Base-by-base conservation (phyloP, 2,888 invertebrate genomes). In the Drosophila rellima region DNA sequence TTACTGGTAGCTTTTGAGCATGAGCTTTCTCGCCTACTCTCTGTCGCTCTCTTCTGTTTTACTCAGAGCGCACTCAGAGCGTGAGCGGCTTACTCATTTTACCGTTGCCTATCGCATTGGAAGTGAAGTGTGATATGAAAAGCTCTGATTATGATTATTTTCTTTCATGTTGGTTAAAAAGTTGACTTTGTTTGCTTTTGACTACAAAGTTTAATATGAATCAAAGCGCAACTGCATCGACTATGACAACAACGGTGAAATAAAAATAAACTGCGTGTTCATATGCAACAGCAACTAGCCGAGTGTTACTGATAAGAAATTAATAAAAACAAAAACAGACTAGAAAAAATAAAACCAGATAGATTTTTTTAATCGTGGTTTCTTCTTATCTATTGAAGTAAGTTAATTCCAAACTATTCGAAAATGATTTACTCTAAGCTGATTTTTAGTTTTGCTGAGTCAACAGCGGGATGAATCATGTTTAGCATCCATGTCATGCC, bases 1-100 rank as follows among this genome's bases (percentile, higher is more conserved):
- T 51, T 39, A 31, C 47, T 45, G 51, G 55, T 48, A 67, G 55
- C 67, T 60, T 74, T 55, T 47, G 40, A 60, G 52, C 39, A 47
- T 39, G 48, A 13, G 33, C n/a, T 35, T n/a, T 13, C 13, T 31
- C 51, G 50, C 17, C 2, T 45, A 23, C 56, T 44, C 61, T 51
- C 18, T 8, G 20, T 6, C 29, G 13, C 52, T 42, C 57, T 5
- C 37, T 11, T n/a, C n/a, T 2, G 26, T 10, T 56, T 40, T 8
- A 33, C 20, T 45, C 33, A 45, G 35, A 35, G n/a, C 13, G 40
- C 37, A 20, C 48, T 54, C 35, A 51, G 42, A 44, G 20, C 55
- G 50, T 45, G 60, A 56, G 64, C 31, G 47, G 52, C 68, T 83
- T 87, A 82, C 82, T 87, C 88, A 84, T 56, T 70, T 60, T 82